Conservation (phyloP, 2,113 vertebrate genomes). For the Embiotoca jacksoni region DNA sequence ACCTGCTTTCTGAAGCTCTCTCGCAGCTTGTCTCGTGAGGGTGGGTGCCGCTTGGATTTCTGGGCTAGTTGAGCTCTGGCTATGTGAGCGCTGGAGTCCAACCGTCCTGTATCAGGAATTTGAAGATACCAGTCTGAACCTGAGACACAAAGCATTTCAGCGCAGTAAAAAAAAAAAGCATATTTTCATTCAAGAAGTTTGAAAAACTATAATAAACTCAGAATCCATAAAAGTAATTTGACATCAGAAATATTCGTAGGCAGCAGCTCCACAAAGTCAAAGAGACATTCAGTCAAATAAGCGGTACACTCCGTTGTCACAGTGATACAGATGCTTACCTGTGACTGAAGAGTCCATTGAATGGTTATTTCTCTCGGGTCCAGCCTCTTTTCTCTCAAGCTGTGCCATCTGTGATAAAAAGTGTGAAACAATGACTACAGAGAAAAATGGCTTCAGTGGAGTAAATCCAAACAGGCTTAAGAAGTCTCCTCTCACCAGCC, state of each 20-base stretch:
- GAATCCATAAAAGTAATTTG: no score
- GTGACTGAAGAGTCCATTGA: conserved; percentile 68
- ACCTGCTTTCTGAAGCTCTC: conserved; percentile 83
- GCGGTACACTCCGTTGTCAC: no score
- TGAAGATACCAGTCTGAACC: conserved; percentile 74
- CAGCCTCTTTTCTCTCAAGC: conserved; percentile 57
- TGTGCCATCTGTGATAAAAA: conserved; percentile 65
- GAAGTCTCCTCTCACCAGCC: conserved; percentile 67
- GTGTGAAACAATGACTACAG: conserved; percentile 19
- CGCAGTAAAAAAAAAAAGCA: neutral
- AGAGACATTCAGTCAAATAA: no score
- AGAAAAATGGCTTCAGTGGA: neutral
- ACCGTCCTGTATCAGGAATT: conserved; percentile 86
- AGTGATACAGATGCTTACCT: conserved; percentile 57
- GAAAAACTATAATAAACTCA: no score
- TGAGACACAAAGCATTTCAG: conserved; percentile 14
- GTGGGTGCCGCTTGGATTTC: conserved; percentile 90
- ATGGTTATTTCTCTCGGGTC: conserved; percentile 52
- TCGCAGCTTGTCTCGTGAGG: conserved; percentile 89
- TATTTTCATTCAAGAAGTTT: neutral
- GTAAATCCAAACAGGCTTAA: conserved; percentile 12
- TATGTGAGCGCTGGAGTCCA: conserved; percentile 91
- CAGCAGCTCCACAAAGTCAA: no score
- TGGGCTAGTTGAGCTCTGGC: conserved; percentile 91
- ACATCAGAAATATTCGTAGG: no score